Conservation (phyloP, 2,888 invertebrate genomes). For the Brenthis ino region DNA sequence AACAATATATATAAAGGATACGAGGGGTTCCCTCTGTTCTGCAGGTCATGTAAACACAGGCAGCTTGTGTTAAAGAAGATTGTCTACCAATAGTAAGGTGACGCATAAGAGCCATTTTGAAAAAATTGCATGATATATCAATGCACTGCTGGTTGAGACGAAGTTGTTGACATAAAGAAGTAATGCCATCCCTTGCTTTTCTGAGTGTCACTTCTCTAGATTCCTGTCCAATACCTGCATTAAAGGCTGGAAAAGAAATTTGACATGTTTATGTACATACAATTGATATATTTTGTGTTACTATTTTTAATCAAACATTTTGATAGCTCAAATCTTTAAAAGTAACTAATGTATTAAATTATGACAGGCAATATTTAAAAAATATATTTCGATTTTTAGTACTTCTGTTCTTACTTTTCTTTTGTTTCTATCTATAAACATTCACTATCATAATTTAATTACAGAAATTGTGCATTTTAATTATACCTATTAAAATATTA, state of each 20-base stretch:
- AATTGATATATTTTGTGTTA: background rate
- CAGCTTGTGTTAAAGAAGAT: constrained; percentile 95
- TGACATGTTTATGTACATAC: constrained; percentile 16
- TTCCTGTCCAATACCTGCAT: constrained; percentile 91
- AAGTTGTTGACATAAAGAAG: constrained; percentile 92
- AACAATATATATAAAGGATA: constrained; percentile 83
- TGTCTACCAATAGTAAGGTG: constrained; percentile 95
- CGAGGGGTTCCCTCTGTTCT: constrained; percentile 96
- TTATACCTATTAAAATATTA: too few relatives aligned
- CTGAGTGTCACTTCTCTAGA: constrained; percentile 95
- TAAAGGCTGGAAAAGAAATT: constrained; percentile 83
- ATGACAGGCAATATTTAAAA: background rate
- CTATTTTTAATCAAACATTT: background rate
- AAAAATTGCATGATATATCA: constrained; percentile 96
- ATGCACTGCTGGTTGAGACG: constrained; percentile 94
- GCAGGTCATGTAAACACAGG: constrained; percentile 98
- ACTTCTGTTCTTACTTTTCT: too few relatives aligned
- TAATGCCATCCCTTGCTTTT: constrained; percentile 93
- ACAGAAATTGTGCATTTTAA: too few relatives aligned
- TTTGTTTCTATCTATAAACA: too few relatives aligned
- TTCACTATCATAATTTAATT: too few relatives aligned
- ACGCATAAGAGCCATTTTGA: constrained; percentile 92
- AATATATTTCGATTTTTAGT: background rate
- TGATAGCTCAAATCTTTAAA: too few relatives aligned
- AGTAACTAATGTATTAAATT: too few relatives aligned